These are phyloP conservation scores for Globodera rostochiensis DNA, from an alignment of 1,140 invertebrate genomes.

Conservation along the genomic window DNA sequence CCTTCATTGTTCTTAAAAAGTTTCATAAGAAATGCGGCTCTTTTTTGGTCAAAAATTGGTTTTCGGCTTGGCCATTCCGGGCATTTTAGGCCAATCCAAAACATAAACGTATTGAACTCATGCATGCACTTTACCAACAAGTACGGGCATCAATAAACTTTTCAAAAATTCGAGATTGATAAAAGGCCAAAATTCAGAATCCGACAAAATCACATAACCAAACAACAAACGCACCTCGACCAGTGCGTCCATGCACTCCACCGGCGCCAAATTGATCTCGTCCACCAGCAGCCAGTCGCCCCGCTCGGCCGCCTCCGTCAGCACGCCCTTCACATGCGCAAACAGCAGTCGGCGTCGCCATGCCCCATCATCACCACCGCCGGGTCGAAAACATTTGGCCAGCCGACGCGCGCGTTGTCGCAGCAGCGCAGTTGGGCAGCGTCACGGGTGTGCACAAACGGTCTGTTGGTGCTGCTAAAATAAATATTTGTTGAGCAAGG, in stretches of 20 bases:
- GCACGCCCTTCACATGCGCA: slow-evolving; percentile 54
- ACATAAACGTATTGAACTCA: no score
- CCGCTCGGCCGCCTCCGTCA: slow-evolving; percentile 53
- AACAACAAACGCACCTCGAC: slow-evolving; percentile 36
- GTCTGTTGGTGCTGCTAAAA: no score
- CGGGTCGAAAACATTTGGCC: slow-evolving; percentile 70
- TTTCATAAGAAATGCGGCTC: no score
- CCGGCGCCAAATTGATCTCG: slow-evolving; percentile 62
- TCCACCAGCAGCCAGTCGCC: slow-evolving; percentile 64
- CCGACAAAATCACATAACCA: neutral
- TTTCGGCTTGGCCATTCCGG: no score
- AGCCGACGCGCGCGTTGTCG: slow-evolving; percentile 74
- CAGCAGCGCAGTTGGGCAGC: slow-evolving; percentile 75
- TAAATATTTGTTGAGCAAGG: no score
- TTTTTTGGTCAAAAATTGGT: no score
- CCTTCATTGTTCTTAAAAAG: no score
- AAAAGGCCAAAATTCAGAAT: slow-evolving; percentile 18
- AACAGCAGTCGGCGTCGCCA: slow-evolving; percentile 53
- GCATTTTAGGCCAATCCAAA: no score
- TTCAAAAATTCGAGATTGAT: no score
- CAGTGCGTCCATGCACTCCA: slow-evolving; percentile 62
- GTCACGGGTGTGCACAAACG: slow-evolving; percentile 69
- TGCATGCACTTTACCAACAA: no score
- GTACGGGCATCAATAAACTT: no score
- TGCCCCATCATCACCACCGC: neutral